Percentiles rank a stretch among this genome's conserved stretches.
Conservation (phyloP, 2,888 invertebrate species). For the Diarsia dahlii region DNA sequence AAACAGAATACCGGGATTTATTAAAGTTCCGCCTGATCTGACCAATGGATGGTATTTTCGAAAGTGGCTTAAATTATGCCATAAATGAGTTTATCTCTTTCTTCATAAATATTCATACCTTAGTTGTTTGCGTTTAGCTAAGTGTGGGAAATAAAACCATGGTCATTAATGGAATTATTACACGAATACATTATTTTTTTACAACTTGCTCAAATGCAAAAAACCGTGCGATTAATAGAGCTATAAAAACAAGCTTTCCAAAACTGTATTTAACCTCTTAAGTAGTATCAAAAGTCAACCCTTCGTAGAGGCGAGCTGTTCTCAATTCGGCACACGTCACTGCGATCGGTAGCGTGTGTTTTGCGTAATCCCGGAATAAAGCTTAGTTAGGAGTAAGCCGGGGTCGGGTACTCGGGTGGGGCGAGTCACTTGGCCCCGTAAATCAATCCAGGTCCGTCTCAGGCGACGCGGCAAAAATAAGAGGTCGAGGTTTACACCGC, state of each 20-base stretch:
- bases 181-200: constrained; percentile 42
- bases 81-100: constrained; percentile 62
- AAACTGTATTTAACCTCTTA: constrained; percentile 27
- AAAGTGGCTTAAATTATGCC: constrained; percentile 62
- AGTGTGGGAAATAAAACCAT: constrained; percentile 47
- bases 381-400: constrained; percentile 86
- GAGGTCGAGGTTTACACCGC: constrained; percentile 73
- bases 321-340: constrained; percentile 84
- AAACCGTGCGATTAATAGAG: not conserved
- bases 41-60: constrained; percentile 68
- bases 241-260: constrained; percentile 22
- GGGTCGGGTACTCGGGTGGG: constrained; percentile 73
- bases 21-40: constrained; percentile 76
- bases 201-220: constrained; percentile 9
- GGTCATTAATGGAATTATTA: constrained; percentile 38
- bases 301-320: constrained; percentile 68
- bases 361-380: constrained; percentile 85
- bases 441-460: constrained; percentile 86
- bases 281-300: constrained; percentile 34
- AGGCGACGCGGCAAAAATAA: constrained; percentile 86
- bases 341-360: constrained; percentile 81
- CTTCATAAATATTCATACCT: constrained; percentile 63
- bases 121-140: constrained; percentile 45
- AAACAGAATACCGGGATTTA: constrained; percentile 85
- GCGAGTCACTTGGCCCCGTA: constrained; percentile 85